A percentile compares a stretch with the other conserved stretches of the same genome.
These are phyloP conservation scores for Eristalis pertinax DNA, from an alignment of 2,888 invertebrate species.

Conservation along the genomic window DNA sequence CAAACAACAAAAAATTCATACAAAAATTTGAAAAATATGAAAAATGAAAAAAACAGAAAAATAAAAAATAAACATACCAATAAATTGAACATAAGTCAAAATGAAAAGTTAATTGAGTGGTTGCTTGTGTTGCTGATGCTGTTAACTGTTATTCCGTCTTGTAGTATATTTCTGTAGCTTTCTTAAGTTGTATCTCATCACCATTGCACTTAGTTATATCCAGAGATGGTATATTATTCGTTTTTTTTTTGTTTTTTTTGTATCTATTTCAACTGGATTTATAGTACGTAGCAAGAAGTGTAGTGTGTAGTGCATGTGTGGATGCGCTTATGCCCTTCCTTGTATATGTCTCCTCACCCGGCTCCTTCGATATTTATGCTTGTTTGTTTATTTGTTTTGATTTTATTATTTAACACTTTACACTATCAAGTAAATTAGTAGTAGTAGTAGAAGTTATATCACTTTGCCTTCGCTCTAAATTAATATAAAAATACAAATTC, in stretches of 20 bases:
- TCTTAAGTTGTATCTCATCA: constrained; percentile 65
- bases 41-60: constrained; percentile 34
- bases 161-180: constrained; percentile 61
- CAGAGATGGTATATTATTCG: constrained; percentile 26
- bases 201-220: constrained; percentile 61
- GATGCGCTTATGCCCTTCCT: constrained; percentile 59
- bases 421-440: constrained; percentile 61
- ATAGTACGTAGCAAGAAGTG: not conserved
- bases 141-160: constrained; percentile 22
- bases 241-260: too few relatives aligned
- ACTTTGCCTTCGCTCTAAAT: constrained; percentile 70
- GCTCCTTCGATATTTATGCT: not conserved
- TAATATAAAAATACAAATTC: constrained; percentile 70
- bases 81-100: constrained; percentile 68
- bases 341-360: not conserved
- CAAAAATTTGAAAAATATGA: not conserved
- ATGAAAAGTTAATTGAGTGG: constrained; percentile 64
- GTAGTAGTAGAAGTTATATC: constrained; percentile 69
- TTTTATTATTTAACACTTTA: constrained; percentile 44
- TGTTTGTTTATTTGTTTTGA: constrained; percentile 9
- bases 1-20: not conserved
- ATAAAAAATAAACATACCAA: constrained; percentile 60
- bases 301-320: constrained; percentile 48
- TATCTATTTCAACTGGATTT: constrained; percentile 43
- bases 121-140: constrained; percentile 35